Evolutionary conservation across 35 echinoderm and acorn worm species (phyloP).

Genomic region (Nesometra sesokonis): DNA sequence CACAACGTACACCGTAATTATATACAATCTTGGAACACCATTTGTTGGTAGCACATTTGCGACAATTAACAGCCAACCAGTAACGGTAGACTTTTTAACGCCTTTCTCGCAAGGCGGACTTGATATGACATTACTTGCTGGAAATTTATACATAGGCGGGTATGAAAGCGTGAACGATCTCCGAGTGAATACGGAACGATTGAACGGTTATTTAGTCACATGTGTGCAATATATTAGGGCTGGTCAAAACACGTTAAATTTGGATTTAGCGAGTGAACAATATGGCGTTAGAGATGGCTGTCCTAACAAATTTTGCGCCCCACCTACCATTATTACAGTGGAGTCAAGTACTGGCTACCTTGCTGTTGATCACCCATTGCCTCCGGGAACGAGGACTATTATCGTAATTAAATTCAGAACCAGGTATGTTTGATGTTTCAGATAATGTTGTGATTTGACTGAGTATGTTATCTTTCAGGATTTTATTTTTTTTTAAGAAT

Average conservation of each 20-base stretch:
- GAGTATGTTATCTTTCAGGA: no score
- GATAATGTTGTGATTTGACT: no score
- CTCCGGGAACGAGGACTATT: slow-evolving; percentile 73
- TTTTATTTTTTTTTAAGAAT: no score
- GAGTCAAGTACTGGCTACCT: slow-evolving; percentile 46
- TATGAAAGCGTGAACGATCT: slow-evolving; percentile 69
- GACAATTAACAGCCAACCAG: slow-evolving; percentile 35
- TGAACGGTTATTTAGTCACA: slow-evolving; percentile 89
- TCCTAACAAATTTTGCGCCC: slow-evolving; percentile 78
- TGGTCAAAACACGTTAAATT: slow-evolving; percentile 36
- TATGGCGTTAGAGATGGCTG: slow-evolving; percentile 77
- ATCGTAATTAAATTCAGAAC: slow-evolving; percentile 72
- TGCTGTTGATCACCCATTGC: slow-evolving; percentile 39
- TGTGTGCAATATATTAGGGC: slow-evolving; percentile 82
- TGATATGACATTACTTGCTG: slow-evolving; percentile 61
- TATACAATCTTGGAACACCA: slow-evolving; percentile 62
- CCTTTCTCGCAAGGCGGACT: slow-evolving; percentile 57
- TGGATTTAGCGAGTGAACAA: slow-evolving; percentile 37
- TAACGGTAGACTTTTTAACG: slow-evolving; percentile 75
- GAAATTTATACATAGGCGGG: slow-evolving; percentile 73
- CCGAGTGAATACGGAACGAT: slow-evolving; percentile 87
- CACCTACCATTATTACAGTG: slow-evolving; percentile 66
- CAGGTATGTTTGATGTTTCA: no score
- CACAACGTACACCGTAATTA: slow-evolving; percentile 55
- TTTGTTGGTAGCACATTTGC: slow-evolving; percentile 57